Percentiles rank a stretch among this genome's conserved stretches.
Conservation (phyloP, 2,888 invertebrate genomes). For the Ecdyonurus torrentis region DNA sequence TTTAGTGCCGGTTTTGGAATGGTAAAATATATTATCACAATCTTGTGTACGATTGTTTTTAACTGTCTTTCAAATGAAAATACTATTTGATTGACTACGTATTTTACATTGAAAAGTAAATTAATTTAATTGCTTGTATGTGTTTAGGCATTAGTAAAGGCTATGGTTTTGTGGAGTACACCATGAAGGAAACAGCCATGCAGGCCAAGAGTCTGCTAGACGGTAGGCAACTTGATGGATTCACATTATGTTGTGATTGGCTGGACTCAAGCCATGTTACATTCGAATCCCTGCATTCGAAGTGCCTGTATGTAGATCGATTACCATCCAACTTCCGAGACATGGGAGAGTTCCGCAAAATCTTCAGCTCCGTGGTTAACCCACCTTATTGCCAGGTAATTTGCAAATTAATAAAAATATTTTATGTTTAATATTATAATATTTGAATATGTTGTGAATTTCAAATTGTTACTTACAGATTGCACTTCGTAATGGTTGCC, state of each 20-base stretch:
- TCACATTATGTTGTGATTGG: conserved; percentile 31
- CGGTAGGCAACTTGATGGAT: conserved; percentile 24
- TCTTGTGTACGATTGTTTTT: no score
- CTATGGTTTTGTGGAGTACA: conserved; percentile 35
- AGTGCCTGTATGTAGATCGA: conserved; percentile 31
- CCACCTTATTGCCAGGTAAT: conserved; percentile 36
- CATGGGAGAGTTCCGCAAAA: conserved; percentile 29
- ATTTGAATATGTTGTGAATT: no score
- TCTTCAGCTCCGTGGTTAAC: conserved; percentile 29
- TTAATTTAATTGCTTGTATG: background rate
- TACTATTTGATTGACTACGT: background rate
- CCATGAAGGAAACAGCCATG: conserved; percentile 28
- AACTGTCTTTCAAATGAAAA: background rate
- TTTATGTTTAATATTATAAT: no score
- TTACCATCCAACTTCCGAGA: conserved; percentile 32
- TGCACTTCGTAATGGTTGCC: conserved; percentile 30
- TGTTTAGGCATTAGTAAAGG: conserved; percentile 31
- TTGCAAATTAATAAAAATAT: no score
- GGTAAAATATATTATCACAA: no score
- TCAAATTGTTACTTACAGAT: conserved; percentile 25
- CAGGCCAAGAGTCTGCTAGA: conserved; percentile 29
- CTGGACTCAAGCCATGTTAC: conserved; percentile 28
- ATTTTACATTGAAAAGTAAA: background rate
- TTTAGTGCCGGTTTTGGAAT: no score
- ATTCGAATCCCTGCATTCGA: conserved; percentile 31